Conservation (phyloP, 2,113 vertebrate genomes). For the Menidia beryllina region DNA sequence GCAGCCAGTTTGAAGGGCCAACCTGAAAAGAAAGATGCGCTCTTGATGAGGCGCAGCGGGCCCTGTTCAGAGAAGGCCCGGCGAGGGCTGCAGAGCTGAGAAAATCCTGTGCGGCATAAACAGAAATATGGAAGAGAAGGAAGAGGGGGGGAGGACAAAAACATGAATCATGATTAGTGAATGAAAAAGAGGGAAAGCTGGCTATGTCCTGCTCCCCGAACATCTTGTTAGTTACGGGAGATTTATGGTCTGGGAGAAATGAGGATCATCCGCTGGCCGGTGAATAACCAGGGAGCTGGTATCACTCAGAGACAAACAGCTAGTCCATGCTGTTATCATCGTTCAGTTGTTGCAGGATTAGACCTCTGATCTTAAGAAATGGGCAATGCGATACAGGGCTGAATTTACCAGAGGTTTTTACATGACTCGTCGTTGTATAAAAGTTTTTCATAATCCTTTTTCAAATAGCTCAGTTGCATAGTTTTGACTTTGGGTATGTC, state of each 20-base stretch:
- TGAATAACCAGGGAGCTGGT: slow-evolving; percentile 28
- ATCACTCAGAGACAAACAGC: slow-evolving; percentile 64
- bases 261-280: not conserved
- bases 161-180: slow-evolving; percentile 76
- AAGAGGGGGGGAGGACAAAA: slow-evolving; percentile 54
- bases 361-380: not conserved
- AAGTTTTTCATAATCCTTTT: not conserved
- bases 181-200: slow-evolving; percentile 46
- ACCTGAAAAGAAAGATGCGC: slow-evolving; percentile 99
- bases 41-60: slow-evolving; percentile 99
- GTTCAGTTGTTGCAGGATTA: not conserved
- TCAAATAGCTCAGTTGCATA: slow-evolving; percentile 1
- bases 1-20: slow-evolving; percentile 84
- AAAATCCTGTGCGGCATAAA: slow-evolving; percentile 95
- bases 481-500: no score
- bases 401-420: no score
- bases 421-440: no score
- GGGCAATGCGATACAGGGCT: no score
- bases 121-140: slow-evolving; percentile 83
- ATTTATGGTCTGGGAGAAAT: slow-evolving; percentile 49
- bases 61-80: slow-evolving; percentile 99
- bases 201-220: slow-evolving; percentile 13
- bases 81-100: slow-evolving; percentile 99
- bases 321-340: not conserved
- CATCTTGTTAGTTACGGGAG: slow-evolving; percentile 25